phyloP scores from a whole-genome alignment of 2,797 vertebrate species.

The Pangasius larnaudii region DNA sequence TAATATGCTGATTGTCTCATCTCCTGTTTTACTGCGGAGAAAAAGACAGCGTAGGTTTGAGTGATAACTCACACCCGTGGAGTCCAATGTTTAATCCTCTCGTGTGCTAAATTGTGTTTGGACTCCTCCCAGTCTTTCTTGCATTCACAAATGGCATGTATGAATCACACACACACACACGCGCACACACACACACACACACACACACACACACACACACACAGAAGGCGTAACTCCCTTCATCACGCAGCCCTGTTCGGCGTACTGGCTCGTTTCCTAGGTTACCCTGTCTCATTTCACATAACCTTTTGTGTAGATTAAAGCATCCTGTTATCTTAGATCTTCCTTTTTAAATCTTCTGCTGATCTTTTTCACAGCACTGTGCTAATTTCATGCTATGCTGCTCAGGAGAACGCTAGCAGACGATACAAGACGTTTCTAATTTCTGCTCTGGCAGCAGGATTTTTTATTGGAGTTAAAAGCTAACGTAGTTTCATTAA shows the following conservation, averaged over 20 bases:
- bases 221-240: conserved; percentile 41
- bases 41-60: background rate
- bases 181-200: background rate
- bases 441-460: background rate
- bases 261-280: conserved; percentile 58
- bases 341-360: conserved; percentile 32
- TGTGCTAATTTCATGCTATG: conserved; percentile 38
- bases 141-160: conserved; percentile 47
- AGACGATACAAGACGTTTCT: background rate
- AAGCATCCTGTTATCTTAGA: conserved; percentile 53
- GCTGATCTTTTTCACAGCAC: conserved; percentile 36
- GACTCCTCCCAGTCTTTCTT: conserved; percentile 24
- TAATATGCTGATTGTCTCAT: background rate
- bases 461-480: background rate
- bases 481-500: background rate
- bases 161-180: conserved; percentile 24
- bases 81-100: background rate
- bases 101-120: conserved; percentile 27
- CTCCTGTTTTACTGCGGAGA: background rate
- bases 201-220: conserved; percentile 11
- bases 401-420: conserved; percentile 26
- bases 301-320: conserved; percentile 57
- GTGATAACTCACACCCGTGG: background rate
- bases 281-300: conserved; percentile 61
- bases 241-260: conserved; percentile 43